Evolutionary conservation across 2,888 invertebrate species (phyloP).

Genomic region (Cephus pygmeus): DNA sequence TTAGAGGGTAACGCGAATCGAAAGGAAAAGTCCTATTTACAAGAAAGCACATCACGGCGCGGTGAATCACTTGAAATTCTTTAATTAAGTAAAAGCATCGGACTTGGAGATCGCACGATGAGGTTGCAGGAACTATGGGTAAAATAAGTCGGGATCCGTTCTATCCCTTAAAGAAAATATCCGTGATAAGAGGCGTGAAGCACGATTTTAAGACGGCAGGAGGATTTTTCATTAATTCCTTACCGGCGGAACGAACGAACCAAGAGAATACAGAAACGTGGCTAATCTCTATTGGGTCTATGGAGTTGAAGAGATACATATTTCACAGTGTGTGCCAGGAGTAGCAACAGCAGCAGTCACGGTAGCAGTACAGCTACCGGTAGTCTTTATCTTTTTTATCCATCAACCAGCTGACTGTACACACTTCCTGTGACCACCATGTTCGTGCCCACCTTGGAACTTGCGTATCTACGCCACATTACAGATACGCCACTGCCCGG

Average conservation of each 20-base stretch:
- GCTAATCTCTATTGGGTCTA: background rate
- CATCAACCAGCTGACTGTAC: slow-evolving; percentile 9
- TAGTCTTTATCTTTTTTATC: slow-evolving; percentile 8
- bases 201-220: background rate
- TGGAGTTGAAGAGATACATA: background rate
- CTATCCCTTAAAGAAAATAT: background rate
- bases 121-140: background rate
- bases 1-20: background rate
- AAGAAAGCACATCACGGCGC: background rate
- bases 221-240: background rate
- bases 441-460: background rate
- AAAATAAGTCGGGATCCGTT: background rate
- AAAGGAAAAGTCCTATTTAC: background rate
- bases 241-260: background rate
- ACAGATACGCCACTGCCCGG: background rate
- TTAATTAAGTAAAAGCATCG: background rate
- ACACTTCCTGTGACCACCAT: slow-evolving; percentile 8
- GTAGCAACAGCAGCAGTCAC: background rate
- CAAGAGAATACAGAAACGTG: background rate
- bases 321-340: background rate
- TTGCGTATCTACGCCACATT: background rate
- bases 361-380: background rate
- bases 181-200: background rate
- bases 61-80: background rate
- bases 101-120: background rate